A percentile compares a stretch with the other conserved stretches of the same genome.
Conservation (phyloP, 2,113 vertebrate species). For the Gyps fulvus region DNA sequence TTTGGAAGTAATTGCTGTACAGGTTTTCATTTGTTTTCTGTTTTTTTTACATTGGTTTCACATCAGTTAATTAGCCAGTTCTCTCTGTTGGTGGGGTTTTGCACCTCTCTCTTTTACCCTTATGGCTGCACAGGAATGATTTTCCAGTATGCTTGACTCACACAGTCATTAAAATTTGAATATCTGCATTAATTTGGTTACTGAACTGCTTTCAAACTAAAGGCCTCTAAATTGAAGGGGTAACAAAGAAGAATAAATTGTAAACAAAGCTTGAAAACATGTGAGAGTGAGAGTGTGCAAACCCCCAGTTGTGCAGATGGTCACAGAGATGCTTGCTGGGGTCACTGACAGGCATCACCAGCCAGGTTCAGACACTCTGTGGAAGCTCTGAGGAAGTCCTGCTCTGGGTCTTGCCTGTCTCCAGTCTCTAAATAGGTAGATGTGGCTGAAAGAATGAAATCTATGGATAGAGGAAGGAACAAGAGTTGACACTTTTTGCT, state of each 20-base stretch:
- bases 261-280: background rate
- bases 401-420: background rate
- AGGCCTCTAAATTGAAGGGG: background rate
- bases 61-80: conserved; percentile 63
- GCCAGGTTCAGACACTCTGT: background rate
- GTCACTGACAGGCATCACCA: background rate
- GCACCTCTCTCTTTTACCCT: conserved; percentile 27
- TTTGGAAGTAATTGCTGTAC: conserved; percentile 55
- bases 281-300: background rate
- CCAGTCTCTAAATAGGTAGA: background rate
- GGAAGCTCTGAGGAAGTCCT: background rate
- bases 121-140: conserved; percentile 9
- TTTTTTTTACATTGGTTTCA: conserved; percentile 30
- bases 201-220: background rate
- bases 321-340: background rate
- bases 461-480: background rate
- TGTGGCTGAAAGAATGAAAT: background rate
- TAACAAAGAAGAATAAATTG: background rate
- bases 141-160: conserved; percentile 42
- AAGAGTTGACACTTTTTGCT: background rate
- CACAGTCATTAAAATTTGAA: conserved; percentile 50
- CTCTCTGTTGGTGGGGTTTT: conserved; percentile 33
- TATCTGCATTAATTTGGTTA: conserved; percentile 22
- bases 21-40: conserved; percentile 47
- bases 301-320: background rate